These are phyloP conservation scores for Rousettus madagascariensis DNA, from an alignment of 2,797 vertebrate genomes.

Conservation along the genomic window DNA sequence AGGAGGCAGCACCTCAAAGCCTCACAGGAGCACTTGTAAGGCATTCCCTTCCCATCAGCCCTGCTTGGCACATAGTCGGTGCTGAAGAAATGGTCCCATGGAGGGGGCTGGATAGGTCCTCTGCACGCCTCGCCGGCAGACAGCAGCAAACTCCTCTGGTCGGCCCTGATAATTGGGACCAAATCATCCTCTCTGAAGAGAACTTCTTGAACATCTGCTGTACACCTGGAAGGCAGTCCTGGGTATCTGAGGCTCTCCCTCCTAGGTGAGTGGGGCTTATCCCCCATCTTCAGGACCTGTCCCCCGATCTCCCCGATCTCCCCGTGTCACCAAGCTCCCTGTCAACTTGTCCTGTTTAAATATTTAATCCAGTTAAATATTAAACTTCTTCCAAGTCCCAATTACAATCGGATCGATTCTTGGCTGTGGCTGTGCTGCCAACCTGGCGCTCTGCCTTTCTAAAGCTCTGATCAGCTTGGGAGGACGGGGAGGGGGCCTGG, in stretches of 20 bases:
- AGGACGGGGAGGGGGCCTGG: too few relatives aligned
- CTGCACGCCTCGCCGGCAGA: rapidly evolving
- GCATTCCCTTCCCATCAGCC: background rate
- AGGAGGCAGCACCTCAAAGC: background rate
- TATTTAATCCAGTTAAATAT: constrained; percentile 77
- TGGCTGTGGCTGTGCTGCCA: background rate
- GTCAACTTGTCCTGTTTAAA: constrained; percentile 66
- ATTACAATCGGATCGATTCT: constrained; percentile 62
- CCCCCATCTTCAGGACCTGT: background rate
- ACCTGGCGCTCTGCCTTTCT: background rate
- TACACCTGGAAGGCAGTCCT: background rate
- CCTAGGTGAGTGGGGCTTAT: background rate
- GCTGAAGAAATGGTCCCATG: background rate
- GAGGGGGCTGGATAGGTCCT: rapidly evolving
- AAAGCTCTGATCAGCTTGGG: rapidly evolving
- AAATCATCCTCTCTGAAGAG: background rate
- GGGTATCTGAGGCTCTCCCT: background rate
- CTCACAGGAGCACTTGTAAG: background rate
- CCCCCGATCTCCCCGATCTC: background rate
- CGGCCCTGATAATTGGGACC: background rate
- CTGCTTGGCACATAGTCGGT: background rate
- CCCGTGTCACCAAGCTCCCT: background rate
- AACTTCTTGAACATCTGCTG: background rate
- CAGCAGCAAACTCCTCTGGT: background rate
- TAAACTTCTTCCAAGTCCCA: constrained; percentile 74